A percentile compares a stretch with the other conserved stretches of the same genome.
Conservation (phyloP, 2,888 invertebrate genomes). For the Drosophila stalkeri region DNA sequence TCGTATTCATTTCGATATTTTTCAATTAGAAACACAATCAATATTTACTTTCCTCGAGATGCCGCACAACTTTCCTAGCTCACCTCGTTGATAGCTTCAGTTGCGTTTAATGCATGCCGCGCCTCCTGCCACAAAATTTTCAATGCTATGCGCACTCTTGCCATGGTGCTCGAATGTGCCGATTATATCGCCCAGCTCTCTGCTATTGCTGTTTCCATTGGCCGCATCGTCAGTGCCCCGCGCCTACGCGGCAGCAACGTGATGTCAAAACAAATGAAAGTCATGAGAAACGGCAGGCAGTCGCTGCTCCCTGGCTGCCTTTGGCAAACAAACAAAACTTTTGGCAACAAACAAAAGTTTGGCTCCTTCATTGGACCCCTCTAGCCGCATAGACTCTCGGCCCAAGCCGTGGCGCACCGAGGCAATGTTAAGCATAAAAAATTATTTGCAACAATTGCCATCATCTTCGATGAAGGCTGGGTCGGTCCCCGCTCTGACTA, state of each 20-base stretch:
- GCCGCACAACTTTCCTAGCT: constrained; percentile 12
- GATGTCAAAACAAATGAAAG: constrained; percentile 80
- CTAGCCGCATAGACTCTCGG: constrained; percentile 5
- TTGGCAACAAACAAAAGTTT: constrained; percentile 75
- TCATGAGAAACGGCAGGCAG: constrained; percentile 66
- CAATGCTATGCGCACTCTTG: constrained; percentile 52
- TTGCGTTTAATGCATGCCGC: constrained; percentile 55
- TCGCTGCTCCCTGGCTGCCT: constrained; percentile 52
- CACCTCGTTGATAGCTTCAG: constrained; percentile 33
- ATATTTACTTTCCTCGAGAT: too few relatives aligned
- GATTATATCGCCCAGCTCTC: constrained; percentile 41
- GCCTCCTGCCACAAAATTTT: constrained; percentile 18
- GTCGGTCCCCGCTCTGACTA: background rate
- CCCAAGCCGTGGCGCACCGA: constrained; percentile 18
- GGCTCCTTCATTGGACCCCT: constrained; percentile 24
- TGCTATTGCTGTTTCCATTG: constrained; percentile 7
- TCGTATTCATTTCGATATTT: background rate
- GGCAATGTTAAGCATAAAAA: constrained; percentile 71
- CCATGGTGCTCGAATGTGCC: constrained; percentile 59
- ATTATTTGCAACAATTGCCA: constrained; percentile 80
- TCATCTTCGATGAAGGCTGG: constrained; percentile 57
- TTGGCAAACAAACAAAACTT: constrained; percentile 73
- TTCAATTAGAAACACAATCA: background rate
- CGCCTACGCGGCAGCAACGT: constrained; percentile 58
- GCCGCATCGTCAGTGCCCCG: constrained; percentile 7